Evolutionary conservation across 53 echinoderm and acorn worm genomes (phyloP), one percentile per base, ranked within the genome.

Genomic region (Henricia sp.): DNA sequence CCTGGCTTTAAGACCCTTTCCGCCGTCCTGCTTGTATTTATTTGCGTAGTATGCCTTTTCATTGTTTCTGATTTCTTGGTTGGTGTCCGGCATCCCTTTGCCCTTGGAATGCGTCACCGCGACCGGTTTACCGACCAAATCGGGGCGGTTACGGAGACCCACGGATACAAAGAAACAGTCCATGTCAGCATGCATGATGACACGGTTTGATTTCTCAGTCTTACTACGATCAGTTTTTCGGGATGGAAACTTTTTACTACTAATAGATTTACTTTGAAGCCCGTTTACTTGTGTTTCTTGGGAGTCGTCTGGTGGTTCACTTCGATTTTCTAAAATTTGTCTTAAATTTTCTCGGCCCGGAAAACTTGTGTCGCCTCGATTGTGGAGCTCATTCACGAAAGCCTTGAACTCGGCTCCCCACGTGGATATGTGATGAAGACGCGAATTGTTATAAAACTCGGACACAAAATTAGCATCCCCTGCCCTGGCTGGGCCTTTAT

Each of bases 141-240:
- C 92, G 0, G 97, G 97, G 14, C 86, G 85, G 26, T 90, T 89
- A 23, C 92, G 73, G 33, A 97, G 52, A 11, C 97, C 90, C 2
- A 97, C 97, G 0, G 97, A 97, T 20, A 97, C 97, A 72, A 97
- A 97, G 87, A 97, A 97, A 68, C 97, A 97, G 43, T 97, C 97
- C 97, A 97, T 97, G 36, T 97, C 97, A 41, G 94, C 53, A 38
- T 97, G 97, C 97, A 97, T 97, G 66, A 97, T 92, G 17, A 86
- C 68, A 26, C 89, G 74, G n/a, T 53, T 56, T 6, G 34, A 3
- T 46, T 71, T 76, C 9, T 52, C 37, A 26, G 27, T 17, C 25
- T 29, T 34, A 42, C 37, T 14, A 26, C 3, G 0, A n/a, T 30
- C 21, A 46, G 32, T 23, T 24, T n/a, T n/a, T n/a, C n/a, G n/a